These are phyloP conservation scores for Fulmarus glacialis DNA, from an alignment of 2,113 vertebrate species.

Conservation along the genomic window DNA sequence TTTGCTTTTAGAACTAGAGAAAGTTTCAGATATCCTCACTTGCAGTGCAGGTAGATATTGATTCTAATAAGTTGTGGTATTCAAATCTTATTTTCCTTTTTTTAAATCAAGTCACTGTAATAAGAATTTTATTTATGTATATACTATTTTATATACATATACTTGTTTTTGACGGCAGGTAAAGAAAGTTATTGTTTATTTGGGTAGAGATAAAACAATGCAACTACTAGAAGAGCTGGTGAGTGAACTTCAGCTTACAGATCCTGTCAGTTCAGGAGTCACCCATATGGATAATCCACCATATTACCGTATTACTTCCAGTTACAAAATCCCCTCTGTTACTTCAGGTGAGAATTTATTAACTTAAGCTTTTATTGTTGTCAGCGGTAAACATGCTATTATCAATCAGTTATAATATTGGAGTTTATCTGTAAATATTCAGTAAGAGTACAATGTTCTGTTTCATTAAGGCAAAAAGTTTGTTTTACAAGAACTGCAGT, in stretches of 20 bases:
- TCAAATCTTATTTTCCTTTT: neutral
- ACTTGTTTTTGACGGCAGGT: constrained; percentile 78
- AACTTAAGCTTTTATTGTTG: neutral
- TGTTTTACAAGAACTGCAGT: neutral
- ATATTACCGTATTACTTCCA: constrained; percentile 95
- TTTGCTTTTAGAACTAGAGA: neutral
- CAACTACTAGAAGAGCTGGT: constrained; percentile 96
- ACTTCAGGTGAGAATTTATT: constrained; percentile 87
- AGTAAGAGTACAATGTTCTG: neutral
- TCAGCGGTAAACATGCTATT: neutral
- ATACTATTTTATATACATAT: neutral
- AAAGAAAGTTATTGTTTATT: constrained; percentile 97
- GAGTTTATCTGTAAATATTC: neutral
- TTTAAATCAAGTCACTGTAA: neutral
- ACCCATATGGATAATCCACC: constrained; percentile 98
- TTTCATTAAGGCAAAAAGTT: neutral
- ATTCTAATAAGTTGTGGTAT: neutral
- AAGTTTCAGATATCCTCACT: neutral
- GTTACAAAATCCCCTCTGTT: constrained; percentile 96
- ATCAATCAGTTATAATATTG: neutral
- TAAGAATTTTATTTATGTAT: neutral
- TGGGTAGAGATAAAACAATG: constrained; percentile 99
- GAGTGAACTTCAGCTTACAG: constrained; percentile 92
- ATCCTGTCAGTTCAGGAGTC: constrained; percentile 93
- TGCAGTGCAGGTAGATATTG: neutral